Percentiles rank a stretch among this genome's conserved stretches.
Conservation (phyloP, 2,888 invertebrate species). For the Diploptera punctata region DNA sequence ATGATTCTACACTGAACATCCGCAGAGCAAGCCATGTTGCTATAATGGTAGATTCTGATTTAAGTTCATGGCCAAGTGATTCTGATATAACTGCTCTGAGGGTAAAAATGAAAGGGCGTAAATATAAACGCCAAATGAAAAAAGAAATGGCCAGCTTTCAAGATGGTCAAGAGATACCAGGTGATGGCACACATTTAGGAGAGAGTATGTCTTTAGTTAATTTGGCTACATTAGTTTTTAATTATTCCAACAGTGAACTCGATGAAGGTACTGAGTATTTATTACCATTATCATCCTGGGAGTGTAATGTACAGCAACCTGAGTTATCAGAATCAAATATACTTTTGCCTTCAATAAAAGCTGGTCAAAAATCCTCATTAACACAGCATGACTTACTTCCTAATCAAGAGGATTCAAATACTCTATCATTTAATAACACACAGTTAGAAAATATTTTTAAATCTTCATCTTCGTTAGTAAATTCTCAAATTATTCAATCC, state of each 20-base stretch:
- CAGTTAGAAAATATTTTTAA: too few relatives aligned
- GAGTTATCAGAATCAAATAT: not conserved
- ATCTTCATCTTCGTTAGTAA: too few relatives aligned
- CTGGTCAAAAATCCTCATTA: too few relatives aligned
- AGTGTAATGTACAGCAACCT: not conserved
- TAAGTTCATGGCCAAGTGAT: not conserved
- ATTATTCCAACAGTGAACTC: not conserved
- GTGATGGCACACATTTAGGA: not conserved
- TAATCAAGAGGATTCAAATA: too few relatives aligned
- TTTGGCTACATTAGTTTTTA: not conserved
- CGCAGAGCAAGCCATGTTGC: not conserved
- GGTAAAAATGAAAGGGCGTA: not conserved
- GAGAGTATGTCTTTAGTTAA: not conserved
- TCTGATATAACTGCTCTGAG: not conserved
- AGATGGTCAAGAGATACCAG: not conserved
- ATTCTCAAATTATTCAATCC: too few relatives aligned
- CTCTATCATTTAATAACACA: too few relatives aligned
- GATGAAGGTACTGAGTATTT: not conserved
- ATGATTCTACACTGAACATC: not conserved
- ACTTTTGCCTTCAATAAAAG: too few relatives aligned
- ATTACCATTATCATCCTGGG: not conserved
- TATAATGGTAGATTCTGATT: not conserved
- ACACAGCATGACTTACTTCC: too few relatives aligned
- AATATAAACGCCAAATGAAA: not conserved
- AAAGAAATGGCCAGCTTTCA: not conserved